Evolutionary conservation across 2,888 invertebrate species (phyloP), one percentile per base, ranked within the genome.

Genomic region (Loripinus fragilis): DNA sequence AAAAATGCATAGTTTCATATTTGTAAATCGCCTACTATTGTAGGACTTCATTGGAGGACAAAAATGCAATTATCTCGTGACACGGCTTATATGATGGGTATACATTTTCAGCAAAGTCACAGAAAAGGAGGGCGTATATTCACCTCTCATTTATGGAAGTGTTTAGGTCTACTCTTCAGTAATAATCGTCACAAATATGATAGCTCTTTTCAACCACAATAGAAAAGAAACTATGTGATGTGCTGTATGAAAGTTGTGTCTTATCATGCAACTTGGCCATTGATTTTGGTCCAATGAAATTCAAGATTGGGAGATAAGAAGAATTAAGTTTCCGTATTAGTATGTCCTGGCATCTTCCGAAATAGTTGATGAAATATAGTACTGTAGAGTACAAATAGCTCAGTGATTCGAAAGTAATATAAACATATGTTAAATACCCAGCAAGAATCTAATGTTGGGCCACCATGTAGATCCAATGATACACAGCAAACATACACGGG

Each of bases 241-340:
- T 52, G 8, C 15, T 25, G 23, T 48, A 23, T 60, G 60, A 33
- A 30, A 33, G 5, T 60, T 60, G 30, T 20, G 33, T 33, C 30
- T 33, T 60, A 33, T 60, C 60, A 60, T 60, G 60, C 60, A 60
- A 60, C 28, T 17, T 33, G 17, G 33, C 60, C 60, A 60, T 60
- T 60, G 60, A 60, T 33, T 33, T 60, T 12, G 30, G 17, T 33
- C 7, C 17, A 33, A 60, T 33, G 33, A 33, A 60, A 28, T 60
- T 60, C 33, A 60, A 60, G 60, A 60, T 33, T 60, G 8, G 30
- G 7, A 30, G 33, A 60, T 33, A 52, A 20, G 25, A 52, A 23
- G 25, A 52, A 52, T 52, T 25, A 52, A 52, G 25, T 52, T 52
- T 52, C 52, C 52, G 7, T 52, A n/a, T 23, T 8, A 8, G 12